Evolutionary conservation across 1,140 invertebrate genomes (phyloP), one percentile per base, ranked within the genome.

Genomic region (Calephelis nemesis): DNA sequence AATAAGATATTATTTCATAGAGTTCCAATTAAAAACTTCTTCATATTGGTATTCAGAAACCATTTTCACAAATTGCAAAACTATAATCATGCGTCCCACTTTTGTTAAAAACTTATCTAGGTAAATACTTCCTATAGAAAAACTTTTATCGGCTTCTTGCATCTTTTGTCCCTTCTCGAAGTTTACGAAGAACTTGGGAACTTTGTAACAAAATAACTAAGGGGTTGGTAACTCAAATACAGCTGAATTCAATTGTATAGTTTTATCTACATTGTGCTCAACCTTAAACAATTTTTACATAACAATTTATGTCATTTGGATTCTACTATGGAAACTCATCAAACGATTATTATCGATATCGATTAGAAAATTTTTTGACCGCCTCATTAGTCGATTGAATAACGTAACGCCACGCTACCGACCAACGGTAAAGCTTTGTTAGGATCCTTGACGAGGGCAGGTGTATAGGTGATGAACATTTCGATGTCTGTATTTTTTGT

Each of bases 281-380:
- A 58, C 54, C 54, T 58, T 58, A 58, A 58, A 58, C 54, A 58
- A 58, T 58, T 58, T 58, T 58, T 58, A 58, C 54, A 58, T 58
- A 58, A 58, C 54, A 39, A 58, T 58, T 58, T 58, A 58, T 58
- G 30, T 58, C 10, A 12, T 30, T 39, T 39, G 19, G 10, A 12
- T 4, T 11, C 7, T 58, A 58, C 54, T 58, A 58, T 12, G 19
- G 15, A 30, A 39, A 9, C 19, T 58, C 54, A 30, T 30, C 30
- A 4, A 30, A 4, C 30, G 30, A 30, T 30, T 30, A 30, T 30
- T 3, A 30, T 30, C 30, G 30, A 30, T 30, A 30, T 30, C 30
- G 30, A 30, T 4, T 4, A 30, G 30, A 30, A 30, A 30, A 30
- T 30, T 4, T 0, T 30, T 2, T 30, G 1, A 30, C 30, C 30